Base-by-base conservation (phyloP, 2,797 vertebrate genomes). In the Cirrhinus molitorella region DNA sequence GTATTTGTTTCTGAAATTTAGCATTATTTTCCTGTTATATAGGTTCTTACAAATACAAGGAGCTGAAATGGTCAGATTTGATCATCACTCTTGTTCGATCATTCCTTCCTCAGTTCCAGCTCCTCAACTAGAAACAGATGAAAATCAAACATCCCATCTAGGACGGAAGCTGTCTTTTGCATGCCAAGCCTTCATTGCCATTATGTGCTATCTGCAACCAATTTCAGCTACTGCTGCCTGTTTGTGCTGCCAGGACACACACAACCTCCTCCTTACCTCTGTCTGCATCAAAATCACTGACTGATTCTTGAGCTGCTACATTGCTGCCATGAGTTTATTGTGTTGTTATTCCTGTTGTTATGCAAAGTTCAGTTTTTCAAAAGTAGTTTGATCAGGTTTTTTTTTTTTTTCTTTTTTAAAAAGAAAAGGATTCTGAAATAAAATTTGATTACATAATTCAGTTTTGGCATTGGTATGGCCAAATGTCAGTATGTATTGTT, bases 111-210 rank as follows among this genome's bases (percentile, higher is more conserved):
- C 14, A 31, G 14, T 63, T 63, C 59, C 14, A 63, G 25, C 14
- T 63, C 53, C 72, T 65, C 92, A 93, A 94, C 92, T 90, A 92
- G 90, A 93, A 96, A 94, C 94, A 95, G 94, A 95, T 95, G 95
- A 92, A 92, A 95, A 94, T 95, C 94, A 95, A 94, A 95, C 93
- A 94, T 93, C 93, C 95, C 94, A 95, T 94, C 94, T 94, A 93
- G 92, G 90, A 92, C 94, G 94, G 95, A 96, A 95, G 92, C 90
- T 76, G 92, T 92, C 88, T 85, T 89, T 94, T 91, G 92, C 94
- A 95, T 95, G 94, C 94, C 94, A 93, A 90, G 55, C 89, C 90
- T 89, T 94, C 90, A 94, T 95, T 95, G 92, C 89, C 34, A 45
- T 83, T 89, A 84, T 84, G 75, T 37, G 90, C 93, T 94, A 95